Conservation (phyloP, 2,797 vertebrate genomes). For the Iguana delicatissima region DNA sequence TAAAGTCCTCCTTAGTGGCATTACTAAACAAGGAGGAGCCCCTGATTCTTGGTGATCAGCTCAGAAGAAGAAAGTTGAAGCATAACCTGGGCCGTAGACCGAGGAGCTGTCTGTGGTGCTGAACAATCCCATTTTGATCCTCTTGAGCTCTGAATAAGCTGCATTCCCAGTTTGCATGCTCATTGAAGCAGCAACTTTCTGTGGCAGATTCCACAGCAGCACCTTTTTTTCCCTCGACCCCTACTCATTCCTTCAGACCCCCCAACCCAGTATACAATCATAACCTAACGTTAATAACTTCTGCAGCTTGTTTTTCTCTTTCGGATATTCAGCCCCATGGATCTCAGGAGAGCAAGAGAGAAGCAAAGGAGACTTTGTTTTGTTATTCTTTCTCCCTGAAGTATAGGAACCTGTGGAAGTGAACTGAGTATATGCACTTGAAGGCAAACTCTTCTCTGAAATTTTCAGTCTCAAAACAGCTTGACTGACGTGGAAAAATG, state of each 20-base stretch:
- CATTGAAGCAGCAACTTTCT: no score
- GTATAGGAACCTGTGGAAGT: background rate
- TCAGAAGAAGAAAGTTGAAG: background rate
- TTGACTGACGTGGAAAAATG: background rate
- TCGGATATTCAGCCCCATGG: no score
- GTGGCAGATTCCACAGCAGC: background rate
- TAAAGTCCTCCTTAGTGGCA: background rate
- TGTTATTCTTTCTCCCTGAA: background rate
- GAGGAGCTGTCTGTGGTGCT: constrained; percentile 48
- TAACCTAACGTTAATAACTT: background rate
- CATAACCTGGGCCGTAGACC: background rate
- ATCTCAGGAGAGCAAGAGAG: background rate
- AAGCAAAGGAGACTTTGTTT: background rate
- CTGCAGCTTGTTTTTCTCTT: background rate
- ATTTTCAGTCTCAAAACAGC: background rate
- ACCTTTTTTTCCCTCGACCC: no score
- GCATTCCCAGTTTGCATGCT: no score
- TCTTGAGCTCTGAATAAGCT: background rate
- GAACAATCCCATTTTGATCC: background rate
- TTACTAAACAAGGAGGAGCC: background rate
- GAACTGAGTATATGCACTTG: background rate
- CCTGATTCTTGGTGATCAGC: background rate
- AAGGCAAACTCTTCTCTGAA: background rate
- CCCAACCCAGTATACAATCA: background rate
- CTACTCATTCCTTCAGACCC: no score